phyloP scores from a whole-genome alignment of 1,140 invertebrate genomes.

The Drosophila teissieri region DNA sequence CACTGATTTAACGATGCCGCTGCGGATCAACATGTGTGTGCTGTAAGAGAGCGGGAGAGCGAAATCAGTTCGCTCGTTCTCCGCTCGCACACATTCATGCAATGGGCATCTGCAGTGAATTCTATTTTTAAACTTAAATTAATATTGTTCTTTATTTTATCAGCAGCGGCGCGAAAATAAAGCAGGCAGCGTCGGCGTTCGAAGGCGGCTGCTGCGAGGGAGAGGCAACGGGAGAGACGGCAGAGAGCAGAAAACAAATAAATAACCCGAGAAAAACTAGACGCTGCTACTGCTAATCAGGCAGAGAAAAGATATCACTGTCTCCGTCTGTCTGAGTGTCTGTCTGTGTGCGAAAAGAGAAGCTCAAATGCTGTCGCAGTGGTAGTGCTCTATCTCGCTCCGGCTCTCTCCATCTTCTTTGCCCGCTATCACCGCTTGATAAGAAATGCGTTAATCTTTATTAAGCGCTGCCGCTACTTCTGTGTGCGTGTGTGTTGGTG shows the following conservation, averaged over 20 bases:
- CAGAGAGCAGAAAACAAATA: conserved; percentile 75
- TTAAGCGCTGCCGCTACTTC: conserved; percentile 64
- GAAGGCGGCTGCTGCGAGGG: conserved; percentile 51
- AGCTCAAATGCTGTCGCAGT: background rate
- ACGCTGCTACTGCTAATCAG: conserved; percentile 59
- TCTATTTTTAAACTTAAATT: conserved; percentile 83
- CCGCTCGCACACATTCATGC: conserved; percentile 57
- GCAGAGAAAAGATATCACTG: conserved; percentile 43
- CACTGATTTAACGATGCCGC: conserved; percentile 17
- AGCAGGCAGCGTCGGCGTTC: conserved; percentile 48
- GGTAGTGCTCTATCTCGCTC: background rate
- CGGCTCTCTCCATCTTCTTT: conserved; percentile 28
- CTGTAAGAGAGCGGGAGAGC: conserved; percentile 18
- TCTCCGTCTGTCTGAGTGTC: background rate
- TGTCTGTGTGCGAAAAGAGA: background rate
- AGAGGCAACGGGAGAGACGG: conserved; percentile 8
- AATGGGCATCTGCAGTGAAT: conserved; percentile 77
- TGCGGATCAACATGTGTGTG: conserved; percentile 52
- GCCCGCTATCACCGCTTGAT: conserved; percentile 73
- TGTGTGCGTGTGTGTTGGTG: conserved; percentile 15
- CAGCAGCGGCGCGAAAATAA: conserved; percentile 77
- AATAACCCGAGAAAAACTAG: conserved; percentile 75
- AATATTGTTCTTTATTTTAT: conserved; percentile 83
- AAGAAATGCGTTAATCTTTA: conserved; percentile 83
- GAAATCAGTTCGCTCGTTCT: background rate